phyloP scores from a whole-genome alignment of 2,888 invertebrate genomes.

The Tipula vernalis region DNA sequence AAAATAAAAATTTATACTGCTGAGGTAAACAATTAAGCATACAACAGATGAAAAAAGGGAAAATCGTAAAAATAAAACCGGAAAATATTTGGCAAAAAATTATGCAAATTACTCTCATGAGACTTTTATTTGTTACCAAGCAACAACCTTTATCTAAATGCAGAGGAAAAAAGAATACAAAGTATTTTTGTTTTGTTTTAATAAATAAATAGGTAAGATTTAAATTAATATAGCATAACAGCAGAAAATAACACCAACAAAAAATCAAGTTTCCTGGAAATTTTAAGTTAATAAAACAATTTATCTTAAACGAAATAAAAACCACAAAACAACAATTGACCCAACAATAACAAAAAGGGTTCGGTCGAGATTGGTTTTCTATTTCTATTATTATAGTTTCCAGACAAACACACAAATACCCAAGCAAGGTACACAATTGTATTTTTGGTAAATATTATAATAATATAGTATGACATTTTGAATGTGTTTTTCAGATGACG shows the following conservation, averaged over 20 bases:
- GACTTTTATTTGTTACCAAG: background rate
- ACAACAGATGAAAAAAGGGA: background rate
- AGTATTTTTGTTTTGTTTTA: background rate
- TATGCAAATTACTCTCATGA: background rate
- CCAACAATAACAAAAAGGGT: background rate
- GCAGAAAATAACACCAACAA: background rate
- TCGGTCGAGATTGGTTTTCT: background rate
- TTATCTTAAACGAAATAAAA: background rate
- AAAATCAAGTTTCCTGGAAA: background rate
- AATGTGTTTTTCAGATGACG: no score
- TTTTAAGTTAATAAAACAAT: background rate
- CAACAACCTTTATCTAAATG: background rate
- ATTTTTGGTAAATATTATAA: no score
- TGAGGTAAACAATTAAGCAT: background rate
- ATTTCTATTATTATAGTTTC: background rate
- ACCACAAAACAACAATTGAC: background rate
- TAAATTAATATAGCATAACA: background rate
- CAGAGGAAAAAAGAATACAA: background rate
- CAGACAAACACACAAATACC: background rate
- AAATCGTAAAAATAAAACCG: background rate
- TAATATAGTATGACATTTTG: no score
- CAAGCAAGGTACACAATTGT: no score
- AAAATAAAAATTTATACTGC: background rate
- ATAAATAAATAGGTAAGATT: background rate
- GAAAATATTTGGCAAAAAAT: background rate